Evolutionary conservation across 2,888 invertebrate species (phyloP).

Genomic region (Monopis laevigella): DNA sequence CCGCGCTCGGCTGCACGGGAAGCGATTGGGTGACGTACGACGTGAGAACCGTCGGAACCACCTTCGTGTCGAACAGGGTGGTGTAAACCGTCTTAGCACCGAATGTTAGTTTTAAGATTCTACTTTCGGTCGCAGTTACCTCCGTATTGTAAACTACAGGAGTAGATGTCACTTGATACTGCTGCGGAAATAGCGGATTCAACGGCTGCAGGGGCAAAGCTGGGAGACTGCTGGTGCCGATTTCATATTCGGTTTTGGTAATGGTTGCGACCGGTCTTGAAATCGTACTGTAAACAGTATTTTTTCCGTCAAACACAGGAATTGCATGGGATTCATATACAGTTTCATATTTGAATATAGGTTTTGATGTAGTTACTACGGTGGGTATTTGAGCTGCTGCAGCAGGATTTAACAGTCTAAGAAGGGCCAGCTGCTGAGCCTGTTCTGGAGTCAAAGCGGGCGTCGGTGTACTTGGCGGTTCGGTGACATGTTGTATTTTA

Average conservation of each 20-base stretch:
- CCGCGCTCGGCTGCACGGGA: conserved; percentile 74
- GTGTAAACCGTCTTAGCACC: conserved; percentile 92
- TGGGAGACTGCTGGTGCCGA: conserved; percentile 77
- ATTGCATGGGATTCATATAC: conserved; percentile 85
- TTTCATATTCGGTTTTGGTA: conserved; percentile 81
- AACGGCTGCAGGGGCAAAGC: conserved; percentile 59
- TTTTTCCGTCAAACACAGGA: conserved; percentile 79
- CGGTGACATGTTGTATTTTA: conserved; percentile 60
- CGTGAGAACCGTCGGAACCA: conserved; percentile 85
- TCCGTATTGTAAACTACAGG: conserved; percentile 83
- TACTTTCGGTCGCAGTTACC: conserved; percentile 81
- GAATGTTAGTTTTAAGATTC: conserved; percentile 85
- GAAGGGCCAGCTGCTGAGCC: conserved; percentile 77
- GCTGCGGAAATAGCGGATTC: conserved; percentile 66
- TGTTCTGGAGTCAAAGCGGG: conserved; percentile 74
- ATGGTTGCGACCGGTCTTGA: conserved; percentile 82
- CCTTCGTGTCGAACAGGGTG: conserved; percentile 83
- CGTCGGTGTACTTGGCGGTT: conserved; percentile 51
- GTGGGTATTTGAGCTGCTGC: conserved; percentile 74
- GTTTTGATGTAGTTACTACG: conserved; percentile 81
- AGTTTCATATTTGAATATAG: conserved; percentile 79
- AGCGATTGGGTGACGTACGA: conserved; percentile 84
- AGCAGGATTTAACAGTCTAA: conserved; percentile 75
- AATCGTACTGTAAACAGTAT: conserved; percentile 80
- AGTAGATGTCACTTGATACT: conserved; percentile 80